Base-by-base conservation (phyloP, 2,888 invertebrate species). In the Gortyna flavago region DNA sequence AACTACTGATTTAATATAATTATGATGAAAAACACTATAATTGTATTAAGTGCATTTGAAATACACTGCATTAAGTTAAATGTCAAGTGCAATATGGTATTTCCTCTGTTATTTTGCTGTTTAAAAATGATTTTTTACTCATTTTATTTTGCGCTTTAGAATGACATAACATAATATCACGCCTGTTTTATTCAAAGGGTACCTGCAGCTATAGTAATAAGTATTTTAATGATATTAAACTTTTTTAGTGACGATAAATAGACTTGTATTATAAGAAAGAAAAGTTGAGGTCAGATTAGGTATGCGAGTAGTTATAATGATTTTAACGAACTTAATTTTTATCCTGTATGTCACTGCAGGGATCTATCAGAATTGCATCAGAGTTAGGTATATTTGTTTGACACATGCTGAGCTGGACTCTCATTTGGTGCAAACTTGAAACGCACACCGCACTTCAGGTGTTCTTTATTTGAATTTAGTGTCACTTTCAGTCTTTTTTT, bases 21-120 rank as follows among this genome's bases (percentile, higher is more conserved):
- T 67, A 65, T 67, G 21, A 54, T 62, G 61, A 77, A 84, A 80
- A 79, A 77, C 29, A 75, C 25, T 77, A 54, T 77, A 79, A 83
- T 89, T 80, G 79, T 48, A 72, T 77, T 77, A 77, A 83, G 72
- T 84, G 80, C 69, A 77, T 77, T 84, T 80, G 81, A 76, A 87
- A 81, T 35, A 77, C 62, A 78, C 64, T 83, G 75, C 68, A 72
- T 72, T 79, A 59, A 61, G 48, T 77, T 92, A 91, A 94, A 94
- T 93, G 93, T 93, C 93, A 93, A 93, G 90, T 89, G 87, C 87
- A 83, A 79, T 89, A 77, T 67, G 16, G n/a, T 81, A 81, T 81
- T 80, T 80, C 79, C 78, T 84, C 2, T 65, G 11, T 64, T 62
- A 65, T 79, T 69, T 67, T 35, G 13, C 13, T 18, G 13, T 48